Percentiles rank a stretch among this genome's conserved stretches.
phyloP scores from a whole-genome alignment of 2,113 vertebrate genomes.

The Panurus biarmicus region DNA sequence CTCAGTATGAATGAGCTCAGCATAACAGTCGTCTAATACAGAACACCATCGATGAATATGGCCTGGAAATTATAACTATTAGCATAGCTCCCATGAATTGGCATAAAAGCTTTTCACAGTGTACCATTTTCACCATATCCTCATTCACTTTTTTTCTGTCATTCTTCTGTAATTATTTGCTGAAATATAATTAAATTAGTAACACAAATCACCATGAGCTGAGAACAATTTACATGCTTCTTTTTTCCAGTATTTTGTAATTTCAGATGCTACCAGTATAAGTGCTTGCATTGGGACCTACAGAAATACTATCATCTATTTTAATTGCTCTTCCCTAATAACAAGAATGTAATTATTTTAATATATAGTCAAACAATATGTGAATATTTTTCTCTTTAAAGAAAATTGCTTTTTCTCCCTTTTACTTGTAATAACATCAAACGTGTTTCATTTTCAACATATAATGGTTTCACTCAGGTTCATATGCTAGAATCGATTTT shows the following conservation, averaged over 20 bases:
- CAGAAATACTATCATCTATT: background rate
- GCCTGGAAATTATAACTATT: background rate
- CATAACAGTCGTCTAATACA: background rate
- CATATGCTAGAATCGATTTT: background rate
- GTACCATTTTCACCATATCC: background rate
- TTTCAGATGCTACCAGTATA: background rate
- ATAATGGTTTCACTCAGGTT: background rate
- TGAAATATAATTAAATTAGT: background rate
- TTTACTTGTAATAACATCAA: background rate
- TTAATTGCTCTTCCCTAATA: background rate
- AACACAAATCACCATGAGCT: fast-evolving
- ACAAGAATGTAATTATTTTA: background rate
- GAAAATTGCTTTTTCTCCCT: background rate
- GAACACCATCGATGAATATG: fast-evolving
- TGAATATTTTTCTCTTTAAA: background rate
- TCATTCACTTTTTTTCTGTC: background rate
- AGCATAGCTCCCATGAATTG: background rate
- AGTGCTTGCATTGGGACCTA: background rate
- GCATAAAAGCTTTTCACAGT: background rate
- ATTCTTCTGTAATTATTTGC: background rate
- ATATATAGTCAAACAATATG: background rate
- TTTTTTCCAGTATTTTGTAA: background rate
- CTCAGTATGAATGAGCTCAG: background rate
- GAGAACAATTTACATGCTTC: background rate
- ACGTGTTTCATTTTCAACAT: background rate